A percentile compares a stretch with the other conserved stretches of the same genome.
These are phyloP conservation scores for Peucedramus taeniatus DNA, from an alignment of 2,113 vertebrate species.

Conservation along the genomic window DNA sequence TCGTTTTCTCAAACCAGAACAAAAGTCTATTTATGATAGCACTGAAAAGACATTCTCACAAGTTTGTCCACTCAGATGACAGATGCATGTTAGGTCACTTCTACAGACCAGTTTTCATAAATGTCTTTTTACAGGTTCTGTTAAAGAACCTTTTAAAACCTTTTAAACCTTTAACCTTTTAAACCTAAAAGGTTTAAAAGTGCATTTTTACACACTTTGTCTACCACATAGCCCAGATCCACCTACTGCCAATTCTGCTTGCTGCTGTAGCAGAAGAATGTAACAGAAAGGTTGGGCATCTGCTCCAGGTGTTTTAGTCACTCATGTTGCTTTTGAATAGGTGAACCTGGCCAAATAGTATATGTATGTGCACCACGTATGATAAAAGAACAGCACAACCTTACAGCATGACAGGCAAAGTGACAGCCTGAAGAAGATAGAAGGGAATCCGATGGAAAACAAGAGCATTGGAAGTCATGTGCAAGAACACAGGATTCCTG, in stretches of 20 bases:
- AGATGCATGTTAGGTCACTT: too few relatives aligned
- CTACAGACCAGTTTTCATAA: too few relatives aligned
- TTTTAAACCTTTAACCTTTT: too few relatives aligned
- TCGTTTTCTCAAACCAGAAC: too few relatives aligned
- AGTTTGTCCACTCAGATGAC: too few relatives aligned
- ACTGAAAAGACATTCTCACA: too few relatives aligned
- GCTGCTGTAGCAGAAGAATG: not conserved
- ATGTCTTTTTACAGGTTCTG: too few relatives aligned
- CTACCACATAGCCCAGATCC: not conserved
- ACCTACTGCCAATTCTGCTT: not conserved
- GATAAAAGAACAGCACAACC: not conserved
- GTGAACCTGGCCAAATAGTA: not conserved
- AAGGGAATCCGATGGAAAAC: not conserved
- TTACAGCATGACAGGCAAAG: not conserved
- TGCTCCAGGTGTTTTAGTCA: not conserved
- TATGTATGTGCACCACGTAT: not conserved
- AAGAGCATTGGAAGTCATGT: rapidly evolving
- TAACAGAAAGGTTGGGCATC: not conserved
- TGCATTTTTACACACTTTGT: not conserved
- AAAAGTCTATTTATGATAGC: too few relatives aligned
- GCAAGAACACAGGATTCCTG: not conserved
- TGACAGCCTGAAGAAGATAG: not conserved
- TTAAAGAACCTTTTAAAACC: too few relatives aligned
- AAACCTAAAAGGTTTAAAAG: too few relatives aligned
- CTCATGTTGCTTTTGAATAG: not conserved